Evolutionary conservation across 2,888 invertebrate genomes (phyloP), one percentile per base, ranked within the genome.

Genomic region (Morinoia aosen): DNA sequence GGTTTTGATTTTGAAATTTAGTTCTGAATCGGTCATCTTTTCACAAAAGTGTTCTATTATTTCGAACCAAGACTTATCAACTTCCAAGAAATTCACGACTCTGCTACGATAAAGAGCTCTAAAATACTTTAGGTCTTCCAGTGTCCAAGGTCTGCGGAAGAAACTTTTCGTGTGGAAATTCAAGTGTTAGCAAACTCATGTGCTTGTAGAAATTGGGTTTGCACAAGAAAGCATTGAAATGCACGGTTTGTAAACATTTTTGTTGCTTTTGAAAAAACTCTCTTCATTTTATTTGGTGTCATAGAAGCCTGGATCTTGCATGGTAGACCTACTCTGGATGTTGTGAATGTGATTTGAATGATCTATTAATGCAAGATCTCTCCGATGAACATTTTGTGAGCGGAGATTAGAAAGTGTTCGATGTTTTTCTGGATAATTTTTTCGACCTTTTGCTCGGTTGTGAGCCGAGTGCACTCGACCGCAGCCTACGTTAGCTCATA

Each of bases 231-330:
- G 57, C 93, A 93, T 93, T 93, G 93, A 93, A 93, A 93, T 93
- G 93, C 93, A 93, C 93, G 93, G 93, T 93, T 93, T 57, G 93
- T 57, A 57, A 93, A 93, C 93, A 93, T 57, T 93, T 93, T 33
- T 93, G 93, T 93, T 93, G 93, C 93, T 93, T 93, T 57, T 93
- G 57, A 58, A 57, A 93, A 48, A 93, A 93, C 39, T 57, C 39
- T 57, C 57, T 93, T 93, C 48, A 33, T 93, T n/a, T 93, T 56
- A 93, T 93, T 93, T 93, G 93, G 93, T 93, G 93, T 93, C 57
- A 90, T 93, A 56, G 93, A 58, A 93, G 93, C 93, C 93, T 93
- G 93, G 93, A 93, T 57, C 93, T 57, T 93, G 93, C 93, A 93
- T 93, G 93, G 93, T 93, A 93, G 57, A 56, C 48, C 56, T 57